Base-by-base conservation (phyloP, 2,888 invertebrate species). In the Pasiphila rectangulata region DNA sequence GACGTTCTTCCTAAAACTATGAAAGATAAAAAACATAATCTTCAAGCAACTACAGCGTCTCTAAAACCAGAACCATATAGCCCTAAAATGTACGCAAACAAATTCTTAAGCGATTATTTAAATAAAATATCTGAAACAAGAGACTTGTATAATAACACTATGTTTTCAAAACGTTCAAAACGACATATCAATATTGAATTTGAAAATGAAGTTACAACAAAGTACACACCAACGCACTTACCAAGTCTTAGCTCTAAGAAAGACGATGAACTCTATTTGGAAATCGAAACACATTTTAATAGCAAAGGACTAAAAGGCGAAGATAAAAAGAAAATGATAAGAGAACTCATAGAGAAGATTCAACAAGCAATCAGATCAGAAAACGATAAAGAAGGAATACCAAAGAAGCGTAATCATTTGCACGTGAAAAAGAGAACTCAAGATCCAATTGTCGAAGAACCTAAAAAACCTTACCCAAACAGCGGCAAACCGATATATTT, bases 261-360 rank as follows among this genome's bases (percentile, higher is more conserved):
- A 4, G 68, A 83, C 0, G 84, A 86, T 39, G 83, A 87, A 48
- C 47, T 87, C 1, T 84, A 70, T 23, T 79, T 88, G 1, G 86
- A 87, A 75, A 87, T 88, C 2, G 84, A 88, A 75, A 85, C 87
- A 3, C 85, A 86, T 59, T 81, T 83, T 34, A 77, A 84, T 42
- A 76, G 79, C 24, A 82, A 80, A 63, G 81, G 83, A 0, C 47
- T 73, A 36, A 79, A 78, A 62, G 82, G 79, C 0, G 79, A 82
- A 34, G 81, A 75, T 45, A 83, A 80, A 57, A 81, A 80, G 48
- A 81, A 82, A 51, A 42, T 86, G 0, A 74, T 87, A 3, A 69
- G 62, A 48, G 70, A 58, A 37, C 59, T 88, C 0, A 75, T 88
- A 24, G 67, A 79, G 2, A 88, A 84, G 65, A 88, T 88, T 56